Evolutionary conservation across 2,888 invertebrate species (phyloP).

Genomic region (Busseola fusca): DNA sequence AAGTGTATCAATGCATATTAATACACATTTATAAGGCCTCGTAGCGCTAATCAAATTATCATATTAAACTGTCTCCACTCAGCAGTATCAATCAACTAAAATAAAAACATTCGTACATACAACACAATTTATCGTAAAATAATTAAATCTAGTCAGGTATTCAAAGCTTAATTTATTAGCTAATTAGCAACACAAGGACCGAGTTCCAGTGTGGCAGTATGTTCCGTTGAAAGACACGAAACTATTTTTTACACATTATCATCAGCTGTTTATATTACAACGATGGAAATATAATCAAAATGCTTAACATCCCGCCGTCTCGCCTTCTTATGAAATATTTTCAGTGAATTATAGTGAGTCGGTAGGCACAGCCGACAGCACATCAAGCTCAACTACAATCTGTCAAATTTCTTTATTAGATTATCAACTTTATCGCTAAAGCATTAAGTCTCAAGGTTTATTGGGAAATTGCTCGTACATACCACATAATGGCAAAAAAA

Average conservation of each 20-base stretch:
- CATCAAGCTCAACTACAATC: too few species aligned
- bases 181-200: conserved; percentile 63
- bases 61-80: conserved; percentile 53
- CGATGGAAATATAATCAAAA: conserved; percentile 42
- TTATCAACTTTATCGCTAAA: too few species aligned
- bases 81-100: conserved; percentile 38
- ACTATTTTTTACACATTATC: conserved; percentile 57
- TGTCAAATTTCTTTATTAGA: too few species aligned
- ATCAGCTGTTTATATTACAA: conserved; percentile 44
- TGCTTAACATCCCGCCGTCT: background rate
- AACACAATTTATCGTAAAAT: conserved; percentile 54
- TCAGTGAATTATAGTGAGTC: background rate
- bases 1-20: conserved; percentile 8
- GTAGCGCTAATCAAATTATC: conserved; percentile 16
- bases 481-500: background rate
- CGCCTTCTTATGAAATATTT: background rate
- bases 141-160: conserved; percentile 75
- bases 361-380: too few species aligned
- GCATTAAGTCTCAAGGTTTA: too few species aligned
- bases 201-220: conserved; percentile 50
- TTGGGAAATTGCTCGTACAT: too few species aligned
- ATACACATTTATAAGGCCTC: conserved; percentile 49
- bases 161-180: conserved; percentile 66
- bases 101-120: conserved; percentile 35
- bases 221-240: conserved; percentile 47